Base-by-base conservation (phyloP, 1,140 invertebrate genomes). In the Aphelenchoides besseyi region DNA sequence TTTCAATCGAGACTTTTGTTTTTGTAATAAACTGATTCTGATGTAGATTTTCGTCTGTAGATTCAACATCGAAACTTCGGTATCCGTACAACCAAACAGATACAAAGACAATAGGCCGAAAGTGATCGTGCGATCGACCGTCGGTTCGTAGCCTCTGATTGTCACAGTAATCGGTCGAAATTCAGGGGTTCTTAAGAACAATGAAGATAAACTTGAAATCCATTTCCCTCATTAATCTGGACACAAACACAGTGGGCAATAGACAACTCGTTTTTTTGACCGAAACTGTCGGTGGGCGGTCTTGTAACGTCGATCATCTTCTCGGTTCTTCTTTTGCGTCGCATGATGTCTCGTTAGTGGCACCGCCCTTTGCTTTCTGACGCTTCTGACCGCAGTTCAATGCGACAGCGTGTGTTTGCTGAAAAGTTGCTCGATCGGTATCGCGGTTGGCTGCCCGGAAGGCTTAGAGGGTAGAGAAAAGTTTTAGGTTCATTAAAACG, bases 401-500 rank as follows among this genome's bases (percentile, higher is more conserved):
- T 48, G 12, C 41, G 41, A 23, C 41, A 23, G 41, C 41, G 12
- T 23, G 12, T 48, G 12, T 48, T n/a, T n/a, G n/a, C n/a, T n/a
- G n/a, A n/a, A n/a, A n/a, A n/a, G 41, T 48, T 23, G 41, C 41
- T 23, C 41, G 41, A 48, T 23, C 41, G 41, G 12, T 23, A 23
- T 48, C 41, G 41, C 41, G 41, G 41, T 48, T 48, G 41, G 41
- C 41, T 48, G 41, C 41, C 41, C n/a, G 41, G 12, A 23, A 48
- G 41, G 41, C 41, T 12, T 48, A 23, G 12, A n/a, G n/a, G n/a
- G n/a, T n/a, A n/a, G n/a, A n/a, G n/a, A n/a, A 12, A 23, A 48
- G 41, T 48, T 48, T 48, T 23, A 23, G 41, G 41, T 48, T 48
- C 41, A 48, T 48, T 48, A 48, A 48, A 48, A 48, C 41, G 41